Evolutionary conservation across 2,797 vertebrate genomes (phyloP).

Genomic region (Labeo calbasu): DNA sequence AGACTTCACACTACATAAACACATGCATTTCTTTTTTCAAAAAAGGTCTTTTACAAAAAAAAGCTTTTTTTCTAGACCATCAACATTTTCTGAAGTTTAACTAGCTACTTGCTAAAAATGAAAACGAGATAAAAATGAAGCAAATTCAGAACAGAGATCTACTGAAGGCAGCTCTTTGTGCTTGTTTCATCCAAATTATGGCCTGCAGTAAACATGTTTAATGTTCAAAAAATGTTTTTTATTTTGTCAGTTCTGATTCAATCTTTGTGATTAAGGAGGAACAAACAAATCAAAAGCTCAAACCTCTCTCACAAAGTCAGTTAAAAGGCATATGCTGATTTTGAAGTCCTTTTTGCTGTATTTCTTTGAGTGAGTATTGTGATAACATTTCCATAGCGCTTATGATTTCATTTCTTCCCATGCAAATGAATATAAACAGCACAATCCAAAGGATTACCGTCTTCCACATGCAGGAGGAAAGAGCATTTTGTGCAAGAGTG

Average conservation of each 20-base stretch:
- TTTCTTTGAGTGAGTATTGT: constrained; percentile 3
- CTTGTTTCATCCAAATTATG: not conserved
- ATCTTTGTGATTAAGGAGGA: not conserved
- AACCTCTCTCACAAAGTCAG: not conserved
- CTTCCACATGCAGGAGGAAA: not conserved
- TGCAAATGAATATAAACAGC: not conserved
- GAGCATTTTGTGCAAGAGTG: constrained; percentile 9
- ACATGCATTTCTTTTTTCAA: too few relatives aligned
- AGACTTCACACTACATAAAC: too few relatives aligned
- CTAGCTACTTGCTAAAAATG: not conserved
- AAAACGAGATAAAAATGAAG: not conserved
- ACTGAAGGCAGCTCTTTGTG: not conserved
- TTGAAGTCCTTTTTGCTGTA: not conserved
- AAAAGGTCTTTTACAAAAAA: too few relatives aligned
- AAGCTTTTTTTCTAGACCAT: too few relatives aligned
- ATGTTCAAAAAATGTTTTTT: not conserved
- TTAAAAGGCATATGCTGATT: not conserved
- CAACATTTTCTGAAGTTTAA: not conserved
- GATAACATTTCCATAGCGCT: not conserved
- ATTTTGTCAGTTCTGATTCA: not conserved
- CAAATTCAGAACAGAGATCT: not conserved
- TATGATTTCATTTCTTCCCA: not conserved
- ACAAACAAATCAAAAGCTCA: not conserved
- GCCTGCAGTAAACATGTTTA: not conserved
- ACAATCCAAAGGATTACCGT: constrained; percentile 2